Evolutionary conservation across 2,888 invertebrate species (phyloP), one percentile per base, ranked within the genome.

Genomic region (Spicauda simplicius): DNA sequence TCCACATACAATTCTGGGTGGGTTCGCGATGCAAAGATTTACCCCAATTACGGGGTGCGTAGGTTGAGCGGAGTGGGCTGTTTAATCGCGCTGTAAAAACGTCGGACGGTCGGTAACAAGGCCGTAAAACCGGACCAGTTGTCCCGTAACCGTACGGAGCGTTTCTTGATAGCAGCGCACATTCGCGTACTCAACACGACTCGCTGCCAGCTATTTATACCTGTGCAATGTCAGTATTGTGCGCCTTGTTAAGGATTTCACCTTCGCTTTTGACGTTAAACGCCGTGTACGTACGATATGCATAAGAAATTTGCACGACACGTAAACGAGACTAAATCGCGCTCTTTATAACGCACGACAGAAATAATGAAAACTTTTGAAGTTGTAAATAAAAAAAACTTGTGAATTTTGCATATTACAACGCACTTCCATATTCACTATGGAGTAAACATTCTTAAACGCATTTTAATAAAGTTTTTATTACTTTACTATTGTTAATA

Each of bases 81-180:
- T 87, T 86, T 88, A 87, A 89, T 90, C 85, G 86, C 80, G 86
- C 80, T 84, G 86, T 91, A 91, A 91, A 91, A 91, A 91, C 85
- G 81, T 80, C 75, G 82, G 80, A 83, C 80, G 81, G 84, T 77
- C 84, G 80, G 87, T 89, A 90, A 91, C 88, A 86, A 89, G 87
- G 88, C 77, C 77, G 84, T 90, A 90, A 82, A 90, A 70, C 73
- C 71, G 72, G 71, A 82, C 85, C 80, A 78, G 72, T 69, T 76
- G 78, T 79, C 76, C 80, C 77, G 82, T 83, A 82, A 80, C 81
- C 79, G 73, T 82, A 81, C 74, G 72, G 50, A 64, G 75, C 74
- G 75, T 77, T 79, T 75, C 76, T 78, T 79, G 79, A 78, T 80
- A 79, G 77, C 73, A 57, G 74, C 70, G 57, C 63, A 57, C 48